Evolutionary conservation across 2,888 invertebrate genomes (phyloP).

Genomic region (Lochmaea capreae): DNA sequence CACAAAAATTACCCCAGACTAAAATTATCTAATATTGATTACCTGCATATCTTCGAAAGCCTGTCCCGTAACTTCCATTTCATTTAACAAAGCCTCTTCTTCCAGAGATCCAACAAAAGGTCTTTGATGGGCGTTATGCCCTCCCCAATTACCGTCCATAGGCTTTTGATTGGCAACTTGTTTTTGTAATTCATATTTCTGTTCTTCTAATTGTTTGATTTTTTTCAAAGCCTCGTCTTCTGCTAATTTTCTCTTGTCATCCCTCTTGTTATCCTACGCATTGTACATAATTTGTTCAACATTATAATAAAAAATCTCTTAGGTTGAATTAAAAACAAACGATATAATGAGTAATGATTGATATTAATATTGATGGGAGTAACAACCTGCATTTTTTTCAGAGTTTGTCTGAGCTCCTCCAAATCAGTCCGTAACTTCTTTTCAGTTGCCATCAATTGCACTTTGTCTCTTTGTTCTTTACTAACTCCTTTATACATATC

Average conservation of each 20-base stretch:
- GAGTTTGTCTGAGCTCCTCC: conserved; percentile 87
- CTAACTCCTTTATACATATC: conserved; percentile 99
- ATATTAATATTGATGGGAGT: neutral
- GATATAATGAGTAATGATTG: no score
- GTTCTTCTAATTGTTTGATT: conserved; percentile 94
- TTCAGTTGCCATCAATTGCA: conserved; percentile 95
- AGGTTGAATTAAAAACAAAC: neutral
- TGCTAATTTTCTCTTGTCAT: conserved; percentile 88
- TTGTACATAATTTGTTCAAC: conserved; percentile 19
- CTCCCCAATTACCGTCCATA: conserved; percentile 64
- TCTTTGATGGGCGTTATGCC: conserved; percentile 68
- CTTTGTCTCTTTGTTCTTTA: conserved; percentile 96
- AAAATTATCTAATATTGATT: conserved; percentile 26
- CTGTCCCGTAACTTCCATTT: conserved; percentile 99
- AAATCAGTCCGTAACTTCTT: conserved; percentile 90
- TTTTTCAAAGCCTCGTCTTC: conserved; percentile 95
- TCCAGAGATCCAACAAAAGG: conserved; percentile 85
- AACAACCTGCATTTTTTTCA: conserved; percentile 84
- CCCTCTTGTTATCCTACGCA: conserved; percentile 86
- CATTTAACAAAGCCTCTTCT: conserved; percentile 95
- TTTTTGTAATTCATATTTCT: conserved; percentile 91
- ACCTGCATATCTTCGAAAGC: conserved; percentile 98
- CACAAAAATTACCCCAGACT: neutral
- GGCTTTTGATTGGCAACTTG: conserved; percentile 89
- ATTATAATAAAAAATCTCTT: conserved; percentile 28